Evolutionary conservation across 2,113 vertebrate species (phyloP), one percentile per base, ranked within the genome.

Genomic region (Oriolus oriolus): DNA sequence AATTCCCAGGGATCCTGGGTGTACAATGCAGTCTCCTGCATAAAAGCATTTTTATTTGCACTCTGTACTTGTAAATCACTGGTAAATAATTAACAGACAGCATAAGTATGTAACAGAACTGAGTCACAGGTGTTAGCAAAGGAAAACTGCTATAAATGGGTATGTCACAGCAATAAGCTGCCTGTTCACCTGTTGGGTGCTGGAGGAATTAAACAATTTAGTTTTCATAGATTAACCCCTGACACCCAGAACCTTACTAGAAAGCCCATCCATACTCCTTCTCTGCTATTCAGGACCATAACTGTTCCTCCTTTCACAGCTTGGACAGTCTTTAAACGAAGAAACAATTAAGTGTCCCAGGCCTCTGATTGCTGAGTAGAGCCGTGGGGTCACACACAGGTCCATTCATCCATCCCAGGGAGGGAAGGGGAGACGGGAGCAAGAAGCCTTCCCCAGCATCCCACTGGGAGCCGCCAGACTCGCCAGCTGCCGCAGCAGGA

Each of bases 81-180:
- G 45, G 91, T 90, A 95, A 95, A 95, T 93, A 87, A 97, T 91
- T 90, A 96, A 85, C 87, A 96, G 91, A 74, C 78, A 93, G 59
- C 69, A 52, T 21, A 86, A 95, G 87, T 61, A 70, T 39, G 74
- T 69, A 95, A 91, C 91, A 96, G 96, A 93, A 94, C 60, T 53
- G 56, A 92, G 80, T 56, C 74, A 8, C 93, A 94, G 95, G 89
- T 96, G 93, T 89, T 82, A 60, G 93, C 2, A 1, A 73, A 90
- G 71, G 60, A 95, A 83, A 90, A 52, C 50, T 80, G 87, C 90
- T 95, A 93, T 94, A 96, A 96, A 96, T 94, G 91, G 87, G 57
- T 93, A 82, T 70, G 93, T 52, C 95, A 91, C 45, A 33, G 89
- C 69, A 90, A 91, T 85, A 88, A 96, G 54, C 90, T 0, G 8